These are phyloP conservation scores for Centropristis striata DNA, from an alignment of 2,113 vertebrate genomes.

Conservation along the genomic window DNA sequence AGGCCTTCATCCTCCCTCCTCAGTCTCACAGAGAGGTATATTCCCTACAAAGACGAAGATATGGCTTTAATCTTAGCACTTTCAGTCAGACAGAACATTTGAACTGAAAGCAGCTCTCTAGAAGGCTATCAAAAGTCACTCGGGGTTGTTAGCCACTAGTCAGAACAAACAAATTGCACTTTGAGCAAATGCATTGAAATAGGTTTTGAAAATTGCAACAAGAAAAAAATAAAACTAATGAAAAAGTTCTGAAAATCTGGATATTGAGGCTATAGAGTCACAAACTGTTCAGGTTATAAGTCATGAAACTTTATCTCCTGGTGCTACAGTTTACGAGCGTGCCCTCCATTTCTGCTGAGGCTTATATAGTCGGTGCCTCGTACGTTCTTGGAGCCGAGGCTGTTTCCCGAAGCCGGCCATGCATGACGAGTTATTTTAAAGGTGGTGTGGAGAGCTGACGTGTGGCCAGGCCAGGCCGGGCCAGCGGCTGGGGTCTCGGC, in stretches of 20 bases:
- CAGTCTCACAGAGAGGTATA: constrained; percentile 62
- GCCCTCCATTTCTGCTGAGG: constrained; percentile 19
- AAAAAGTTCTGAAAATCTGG: constrained; percentile 18
- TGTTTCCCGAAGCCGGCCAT: constrained; percentile 63
- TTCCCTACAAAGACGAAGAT: constrained; percentile 72
- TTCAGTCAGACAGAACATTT: constrained; percentile 59
- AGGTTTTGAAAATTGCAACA: constrained; percentile 22
- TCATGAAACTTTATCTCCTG: constrained; percentile 22
- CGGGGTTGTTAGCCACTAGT: constrained; percentile 44
- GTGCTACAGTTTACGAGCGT: constrained; percentile 1
- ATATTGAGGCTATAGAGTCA: background rate
- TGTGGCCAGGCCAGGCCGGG: constrained; percentile 73
- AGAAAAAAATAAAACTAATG: constrained; percentile 2
- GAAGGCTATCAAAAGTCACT: constrained; percentile 60
- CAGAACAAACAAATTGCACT: constrained; percentile 62
- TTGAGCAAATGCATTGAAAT: constrained; percentile 8
- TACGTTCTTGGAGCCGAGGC: constrained; percentile 40
- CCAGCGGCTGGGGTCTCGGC: constrained; percentile 69
- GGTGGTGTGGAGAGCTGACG: constrained; percentile 80
- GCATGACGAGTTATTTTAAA: constrained; percentile 80
- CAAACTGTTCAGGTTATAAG: background rate
- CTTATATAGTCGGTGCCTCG: constrained; percentile 24
- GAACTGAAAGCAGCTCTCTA: constrained; percentile 51
- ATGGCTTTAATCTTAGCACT: constrained; percentile 82
- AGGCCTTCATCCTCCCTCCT: constrained; percentile 77